These are phyloP conservation scores for Troides oblongomaculatus DNA, from an alignment of 2,888 invertebrate genomes.

Conservation along the genomic window DNA sequence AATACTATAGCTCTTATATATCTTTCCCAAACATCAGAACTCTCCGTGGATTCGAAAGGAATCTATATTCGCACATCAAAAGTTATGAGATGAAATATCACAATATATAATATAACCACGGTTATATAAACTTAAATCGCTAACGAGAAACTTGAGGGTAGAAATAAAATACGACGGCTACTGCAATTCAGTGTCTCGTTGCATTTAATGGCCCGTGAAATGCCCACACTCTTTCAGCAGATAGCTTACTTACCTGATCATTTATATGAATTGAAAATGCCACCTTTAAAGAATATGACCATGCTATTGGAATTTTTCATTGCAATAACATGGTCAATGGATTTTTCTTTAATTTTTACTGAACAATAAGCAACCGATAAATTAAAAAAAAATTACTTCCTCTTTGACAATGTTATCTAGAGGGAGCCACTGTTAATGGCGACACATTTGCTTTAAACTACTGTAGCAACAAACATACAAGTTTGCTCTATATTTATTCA, in stretches of 20 bases:
- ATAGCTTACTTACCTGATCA: slow-evolving; percentile 3
- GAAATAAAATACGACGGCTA: slow-evolving; percentile 2
- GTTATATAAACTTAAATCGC: neutral
- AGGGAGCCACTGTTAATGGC: too few relatives aligned
- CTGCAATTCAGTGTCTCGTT: slow-evolving; percentile 6
- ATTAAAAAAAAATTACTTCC: too few relatives aligned
- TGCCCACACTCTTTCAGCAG: slow-evolving; percentile 4
- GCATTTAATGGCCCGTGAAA: slow-evolving; percentile 8
- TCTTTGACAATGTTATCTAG: too few relatives aligned
- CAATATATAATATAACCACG: neutral
- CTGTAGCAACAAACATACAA: too few relatives aligned
- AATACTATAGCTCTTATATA: too few relatives aligned
- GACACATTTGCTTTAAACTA: too few relatives aligned
- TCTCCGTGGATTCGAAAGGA: too few relatives aligned
- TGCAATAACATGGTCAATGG: neutral
- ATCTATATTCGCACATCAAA: too few relatives aligned
- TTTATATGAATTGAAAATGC: neutral
- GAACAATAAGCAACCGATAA: too few relatives aligned
- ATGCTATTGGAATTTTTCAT: neutral
- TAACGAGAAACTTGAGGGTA: neutral
- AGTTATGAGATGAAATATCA: neutral
- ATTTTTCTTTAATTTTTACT: too few relatives aligned
- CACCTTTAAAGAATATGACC: neutral
- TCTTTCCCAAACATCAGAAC: too few relatives aligned
- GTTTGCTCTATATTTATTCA: too few relatives aligned